Percentiles rank a stretch among this genome's conserved stretches.
phyloP scores from a whole-genome alignment of 30 jellyfish, hydroid and myxozoan species.

The Aurelia sp. region DNA sequence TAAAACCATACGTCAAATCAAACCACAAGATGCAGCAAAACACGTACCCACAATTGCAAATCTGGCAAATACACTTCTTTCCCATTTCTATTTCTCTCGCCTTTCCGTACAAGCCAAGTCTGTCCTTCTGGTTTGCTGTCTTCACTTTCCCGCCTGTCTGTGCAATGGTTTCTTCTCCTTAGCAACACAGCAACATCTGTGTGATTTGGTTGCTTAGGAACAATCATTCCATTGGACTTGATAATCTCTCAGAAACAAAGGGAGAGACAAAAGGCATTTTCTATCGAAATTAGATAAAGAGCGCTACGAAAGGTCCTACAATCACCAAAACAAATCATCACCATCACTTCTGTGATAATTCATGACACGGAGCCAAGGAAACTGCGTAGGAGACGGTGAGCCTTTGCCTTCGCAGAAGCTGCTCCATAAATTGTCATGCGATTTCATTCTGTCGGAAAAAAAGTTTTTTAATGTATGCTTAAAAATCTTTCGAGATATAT shows the following conservation, averaged over 20 bases:
- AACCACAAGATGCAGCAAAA: conserved; percentile 19
- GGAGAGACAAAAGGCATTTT: background rate
- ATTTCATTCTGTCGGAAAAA: no score
- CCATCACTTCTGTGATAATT: no score
- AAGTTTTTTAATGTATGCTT: no score
- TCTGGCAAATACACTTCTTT: conserved; percentile 64
- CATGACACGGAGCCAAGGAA: no score
- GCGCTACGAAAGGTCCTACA: background rate
- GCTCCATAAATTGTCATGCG: no score
- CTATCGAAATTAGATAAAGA: background rate
- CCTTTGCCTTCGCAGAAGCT: no score
- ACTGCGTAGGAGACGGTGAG: no score
- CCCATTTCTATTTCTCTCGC: conserved; percentile 19
- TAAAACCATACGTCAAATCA: background rate
- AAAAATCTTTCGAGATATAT: no score
- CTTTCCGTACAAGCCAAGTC: background rate
- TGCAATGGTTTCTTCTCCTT: conserved; percentile 43
- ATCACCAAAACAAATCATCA: no score
- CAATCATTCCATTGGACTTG: background rate
- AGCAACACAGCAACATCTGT: conserved; percentile 54
- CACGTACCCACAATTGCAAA: conserved; percentile 81
- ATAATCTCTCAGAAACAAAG: background rate
- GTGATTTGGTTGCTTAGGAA: conserved; percentile 39
- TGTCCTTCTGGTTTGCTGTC: background rate
- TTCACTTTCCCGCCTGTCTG: background rate